phyloP scores from a whole-genome alignment of 2,888 invertebrate species.

The Empis livida region DNA sequence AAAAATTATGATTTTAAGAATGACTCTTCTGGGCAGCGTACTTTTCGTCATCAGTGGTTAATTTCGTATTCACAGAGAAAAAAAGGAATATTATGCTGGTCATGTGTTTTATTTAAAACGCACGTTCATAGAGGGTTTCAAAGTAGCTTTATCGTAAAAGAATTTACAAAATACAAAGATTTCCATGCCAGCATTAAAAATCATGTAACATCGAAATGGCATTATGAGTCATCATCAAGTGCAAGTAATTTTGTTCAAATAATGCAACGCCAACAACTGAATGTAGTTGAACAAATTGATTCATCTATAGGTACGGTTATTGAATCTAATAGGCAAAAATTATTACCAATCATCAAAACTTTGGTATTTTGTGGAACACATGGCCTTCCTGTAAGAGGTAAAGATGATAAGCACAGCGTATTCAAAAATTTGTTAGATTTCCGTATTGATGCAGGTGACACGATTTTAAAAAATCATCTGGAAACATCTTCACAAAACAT shows the following conservation, averaged over 20 bases:
- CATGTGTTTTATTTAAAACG: slow-evolving; percentile 18
- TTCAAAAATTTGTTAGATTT: slow-evolving; percentile 13
- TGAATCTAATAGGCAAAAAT: slow-evolving; percentile 6
- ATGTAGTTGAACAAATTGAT: slow-evolving; percentile 12
- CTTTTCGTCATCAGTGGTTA: slow-evolving; percentile 2
- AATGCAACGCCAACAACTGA: background rate
- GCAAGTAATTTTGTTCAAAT: slow-evolving; percentile 17
- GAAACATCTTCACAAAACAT: slow-evolving; percentile 11
- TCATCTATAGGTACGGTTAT: slow-evolving; percentile 5
- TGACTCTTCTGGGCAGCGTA: background rate
- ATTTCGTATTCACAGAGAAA: slow-evolving; percentile 1
- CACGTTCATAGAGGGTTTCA: slow-evolving; percentile 14
- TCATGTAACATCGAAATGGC: slow-evolving; percentile 15
- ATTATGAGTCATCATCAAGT: slow-evolving; percentile 16
- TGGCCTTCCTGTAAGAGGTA: slow-evolving; percentile 17
- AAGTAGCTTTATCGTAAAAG: slow-evolving; percentile 17
- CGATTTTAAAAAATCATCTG: slow-evolving; percentile 16
- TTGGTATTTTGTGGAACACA: slow-evolving; percentile 18
- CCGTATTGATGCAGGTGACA: slow-evolving; percentile 17
- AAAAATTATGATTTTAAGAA: slow-evolving; percentile 1
- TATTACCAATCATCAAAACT: slow-evolving; percentile 11
- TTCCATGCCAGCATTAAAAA: slow-evolving; percentile 17
- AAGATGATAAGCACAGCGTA: slow-evolving; percentile 12
- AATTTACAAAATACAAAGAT: slow-evolving; percentile 18
- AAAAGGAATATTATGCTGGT: slow-evolving; percentile 17